Evolutionary conservation across 2,888 invertebrate species (phyloP).

Genomic region (Laothoe populi): DNA sequence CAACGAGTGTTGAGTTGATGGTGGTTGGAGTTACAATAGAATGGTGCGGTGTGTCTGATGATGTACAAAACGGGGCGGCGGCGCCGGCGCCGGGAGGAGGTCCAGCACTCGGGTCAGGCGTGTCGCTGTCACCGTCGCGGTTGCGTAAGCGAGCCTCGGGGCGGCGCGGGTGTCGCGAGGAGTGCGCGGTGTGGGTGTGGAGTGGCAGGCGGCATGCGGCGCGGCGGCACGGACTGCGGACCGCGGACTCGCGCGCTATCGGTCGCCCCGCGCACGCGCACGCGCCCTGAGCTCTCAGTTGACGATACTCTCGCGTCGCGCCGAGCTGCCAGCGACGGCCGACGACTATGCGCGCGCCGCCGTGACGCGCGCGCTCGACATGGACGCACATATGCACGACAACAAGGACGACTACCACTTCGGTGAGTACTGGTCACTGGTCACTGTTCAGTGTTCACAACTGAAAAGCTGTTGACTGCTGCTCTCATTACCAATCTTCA

Average conservation of each 20-base stretch:
- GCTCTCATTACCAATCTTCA: not conserved
- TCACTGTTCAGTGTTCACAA: not conserved
- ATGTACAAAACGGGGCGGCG: not conserved
- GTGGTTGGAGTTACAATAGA: not conserved
- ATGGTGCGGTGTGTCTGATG: not conserved
- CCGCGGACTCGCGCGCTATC: constrained; percentile 58
- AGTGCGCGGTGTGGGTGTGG: no score
- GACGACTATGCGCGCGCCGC: constrained; percentile 31
- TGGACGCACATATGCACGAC: constrained; percentile 54
- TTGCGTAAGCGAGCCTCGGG: constrained; percentile 18
- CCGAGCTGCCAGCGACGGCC: constrained; percentile 35
- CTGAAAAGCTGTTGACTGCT: not conserved
- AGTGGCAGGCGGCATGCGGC: constrained; percentile 43
- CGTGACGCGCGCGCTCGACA: constrained; percentile 32
- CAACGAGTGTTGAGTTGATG: no score
- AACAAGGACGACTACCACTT: constrained; percentile 70
- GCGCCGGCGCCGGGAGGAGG: constrained; percentile 24
- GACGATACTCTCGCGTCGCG: constrained; percentile 30
- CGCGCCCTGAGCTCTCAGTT: constrained; percentile 33
- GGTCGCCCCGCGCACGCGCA: constrained; percentile 50
- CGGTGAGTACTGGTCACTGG: constrained; percentile 58
- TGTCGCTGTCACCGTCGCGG: constrained; percentile 32
- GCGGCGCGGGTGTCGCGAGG: not conserved
- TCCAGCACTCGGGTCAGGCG: constrained; percentile 33
- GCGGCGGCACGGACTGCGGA: constrained; percentile 36